A percentile compares a stretch with the other conserved stretches of the same genome.
Evolutionary conservation across 2,888 invertebrate species (phyloP).

Genomic region (Noctua pronuba): DNA sequence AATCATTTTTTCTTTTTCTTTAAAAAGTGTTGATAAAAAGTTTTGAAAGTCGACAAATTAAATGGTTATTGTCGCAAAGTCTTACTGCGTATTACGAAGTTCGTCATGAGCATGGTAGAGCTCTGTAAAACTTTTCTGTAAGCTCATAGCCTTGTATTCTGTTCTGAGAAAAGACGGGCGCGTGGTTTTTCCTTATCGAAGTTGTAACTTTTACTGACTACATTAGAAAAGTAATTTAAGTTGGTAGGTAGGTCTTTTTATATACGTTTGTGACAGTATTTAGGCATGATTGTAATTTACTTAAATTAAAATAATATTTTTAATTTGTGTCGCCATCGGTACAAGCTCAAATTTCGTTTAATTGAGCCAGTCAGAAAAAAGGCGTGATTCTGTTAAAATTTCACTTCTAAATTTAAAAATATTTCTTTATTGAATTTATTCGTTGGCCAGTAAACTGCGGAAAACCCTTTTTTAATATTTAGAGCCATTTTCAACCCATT

Average conservation of each 20-base stretch:
- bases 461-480: neutral
- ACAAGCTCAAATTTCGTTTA: neutral
- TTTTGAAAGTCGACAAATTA: conserved; percentile 27
- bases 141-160: conserved; percentile 15
- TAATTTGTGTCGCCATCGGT: neutral
- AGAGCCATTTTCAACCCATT: conserved; percentile 34
- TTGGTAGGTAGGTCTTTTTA: neutral
- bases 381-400: neutral
- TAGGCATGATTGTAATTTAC: neutral
- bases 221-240: neutral
- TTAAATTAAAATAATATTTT: neutral
- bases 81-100: conserved; percentile 24
- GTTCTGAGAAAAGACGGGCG: neutral
- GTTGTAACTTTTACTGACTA: neutral
- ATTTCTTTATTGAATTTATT: neutral
- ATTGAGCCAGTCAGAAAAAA: neutral
- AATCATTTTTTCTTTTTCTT: conserved; percentile 12
- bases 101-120: conserved; percentile 2
- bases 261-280: neutral
- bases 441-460: neutral
- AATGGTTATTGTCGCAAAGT: neutral
- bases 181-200: neutral
- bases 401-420: neutral
- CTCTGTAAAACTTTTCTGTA: conserved; percentile 42
- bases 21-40: conserved; percentile 38